Evolutionary conservation across 2,888 invertebrate species (phyloP).

Genomic region (Mechanitis mazaeus): DNA sequence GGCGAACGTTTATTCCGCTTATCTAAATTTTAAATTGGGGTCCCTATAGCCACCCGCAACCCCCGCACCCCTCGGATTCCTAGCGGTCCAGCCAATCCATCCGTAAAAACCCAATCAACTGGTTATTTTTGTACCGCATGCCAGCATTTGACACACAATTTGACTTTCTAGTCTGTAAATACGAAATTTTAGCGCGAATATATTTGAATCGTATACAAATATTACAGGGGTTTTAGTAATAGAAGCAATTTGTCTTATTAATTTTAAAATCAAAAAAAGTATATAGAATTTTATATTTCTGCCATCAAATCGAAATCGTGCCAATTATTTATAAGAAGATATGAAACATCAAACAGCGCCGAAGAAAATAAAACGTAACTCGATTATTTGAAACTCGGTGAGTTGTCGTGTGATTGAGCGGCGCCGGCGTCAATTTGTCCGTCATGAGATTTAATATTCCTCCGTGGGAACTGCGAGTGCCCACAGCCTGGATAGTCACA

Average conservation of each 20-base stretch:
- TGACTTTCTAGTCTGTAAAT: constrained; percentile 44
- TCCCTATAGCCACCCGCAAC: constrained; percentile 25
- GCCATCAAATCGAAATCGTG: constrained; percentile 8
- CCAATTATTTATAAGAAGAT: constrained; percentile 20
- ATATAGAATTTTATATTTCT: constrained; percentile 7
- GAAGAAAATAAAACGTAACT: constrained; percentile 11
- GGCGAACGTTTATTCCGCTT: constrained; percentile 64
- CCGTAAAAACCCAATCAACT: constrained; percentile 67
- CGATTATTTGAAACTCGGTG: constrained; percentile 9
- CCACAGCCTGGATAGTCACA: not conserved
- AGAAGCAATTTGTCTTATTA: not conserved
- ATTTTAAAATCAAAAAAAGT: not conserved
- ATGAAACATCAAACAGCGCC: constrained; percentile 15
- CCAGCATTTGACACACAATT: constrained; percentile 59
- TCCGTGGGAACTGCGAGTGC: constrained; percentile 34
- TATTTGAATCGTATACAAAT: constrained; percentile 11
- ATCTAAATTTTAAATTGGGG: constrained; percentile 69
- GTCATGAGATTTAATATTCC: constrained; percentile 54
- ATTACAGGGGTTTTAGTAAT: not conserved
- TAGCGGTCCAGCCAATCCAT: constrained; percentile 57
- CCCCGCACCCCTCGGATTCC: constrained; percentile 42
- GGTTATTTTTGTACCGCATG: constrained; percentile 53
- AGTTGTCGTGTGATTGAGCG: constrained; percentile 16
- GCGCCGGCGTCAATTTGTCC: constrained; percentile 38
- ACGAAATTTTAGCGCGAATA: constrained; percentile 29